Percentiles rank a stretch among this genome's conserved stretches.
Evolutionary conservation across 2,888 invertebrate genomes (phyloP).

Genomic region (Blera fallax): DNA sequence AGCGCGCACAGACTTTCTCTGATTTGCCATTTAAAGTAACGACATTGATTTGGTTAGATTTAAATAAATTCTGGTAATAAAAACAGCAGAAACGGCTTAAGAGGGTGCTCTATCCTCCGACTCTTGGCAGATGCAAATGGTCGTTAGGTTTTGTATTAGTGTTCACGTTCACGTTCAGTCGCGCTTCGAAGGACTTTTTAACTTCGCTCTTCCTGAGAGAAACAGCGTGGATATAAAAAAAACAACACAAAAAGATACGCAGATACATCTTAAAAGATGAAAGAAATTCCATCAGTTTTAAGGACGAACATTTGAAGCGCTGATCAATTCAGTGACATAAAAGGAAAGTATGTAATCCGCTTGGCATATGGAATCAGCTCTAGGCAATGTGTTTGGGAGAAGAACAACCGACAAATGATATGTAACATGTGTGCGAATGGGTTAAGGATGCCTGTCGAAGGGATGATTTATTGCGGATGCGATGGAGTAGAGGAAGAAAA

Average conservation of each 20-base stretch:
- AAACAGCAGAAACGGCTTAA: neutral
- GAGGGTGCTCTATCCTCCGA: neutral
- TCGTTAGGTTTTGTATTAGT: neutral
- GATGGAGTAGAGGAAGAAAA: neutral
- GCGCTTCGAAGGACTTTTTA: neutral
- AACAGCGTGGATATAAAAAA: neutral
- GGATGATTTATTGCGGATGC: constrained; percentile 13
- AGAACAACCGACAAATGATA: neutral
- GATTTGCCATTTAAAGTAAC: neutral
- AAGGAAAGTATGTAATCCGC: constrained; percentile 23
- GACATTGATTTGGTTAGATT: constrained; percentile 29
- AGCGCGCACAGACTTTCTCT: neutral
- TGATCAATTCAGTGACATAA: constrained; percentile 30
- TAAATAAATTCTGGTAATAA: constrained; percentile 16
- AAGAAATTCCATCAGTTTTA: constrained; percentile 1
- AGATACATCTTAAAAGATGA: neutral
- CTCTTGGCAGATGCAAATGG: neutral
- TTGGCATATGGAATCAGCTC: constrained; percentile 1
- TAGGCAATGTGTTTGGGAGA: neutral
- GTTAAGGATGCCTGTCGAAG: neutral
- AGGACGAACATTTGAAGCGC: neutral
- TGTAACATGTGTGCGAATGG: neutral
- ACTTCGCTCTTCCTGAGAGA: neutral
- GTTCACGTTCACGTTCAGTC: neutral
- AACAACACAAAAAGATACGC: neutral